Evolutionary conservation across 2,797 vertebrate species (phyloP).

Genomic region (Anguilla obscura): DNA sequence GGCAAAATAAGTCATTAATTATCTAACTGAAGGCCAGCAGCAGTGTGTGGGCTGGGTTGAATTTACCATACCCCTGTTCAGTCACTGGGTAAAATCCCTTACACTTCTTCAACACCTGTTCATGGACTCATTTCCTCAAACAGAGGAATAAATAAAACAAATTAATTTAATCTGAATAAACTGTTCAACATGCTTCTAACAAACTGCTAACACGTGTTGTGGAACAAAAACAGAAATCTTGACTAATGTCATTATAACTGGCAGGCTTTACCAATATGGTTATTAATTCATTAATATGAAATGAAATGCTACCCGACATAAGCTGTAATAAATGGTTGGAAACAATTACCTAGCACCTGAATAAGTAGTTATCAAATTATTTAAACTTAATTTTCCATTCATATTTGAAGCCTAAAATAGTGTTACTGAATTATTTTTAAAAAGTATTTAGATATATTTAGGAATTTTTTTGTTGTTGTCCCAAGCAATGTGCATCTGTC

Average conservation of each 20-base stretch:
- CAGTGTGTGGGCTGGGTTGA: background rate
- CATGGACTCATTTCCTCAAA: background rate
- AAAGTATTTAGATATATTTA: no score
- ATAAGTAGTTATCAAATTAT: no score
- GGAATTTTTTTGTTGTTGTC: background rate
- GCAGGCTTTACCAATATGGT: no score
- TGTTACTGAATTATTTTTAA: background rate
- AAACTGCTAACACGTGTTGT: background rate
- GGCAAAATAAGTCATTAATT: background rate
- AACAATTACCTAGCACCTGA: no score
- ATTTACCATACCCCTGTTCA: background rate
- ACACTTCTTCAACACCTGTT: background rate
- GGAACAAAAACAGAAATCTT: background rate
- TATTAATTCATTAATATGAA: no score
- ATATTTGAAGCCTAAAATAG: background rate
- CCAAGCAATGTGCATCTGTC: background rate
- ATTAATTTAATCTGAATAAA: background rate
- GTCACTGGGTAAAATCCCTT: no score
- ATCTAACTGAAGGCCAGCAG: background rate
- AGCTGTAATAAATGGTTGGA: no score
- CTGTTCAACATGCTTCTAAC: background rate
- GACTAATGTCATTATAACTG: background rate
- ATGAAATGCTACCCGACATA: no score
- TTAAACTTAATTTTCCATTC: background rate
- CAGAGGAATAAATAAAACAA: background rate